Evolutionary conservation across 2,888 invertebrate genomes (phyloP), one percentile per base, ranked within the genome.

Genomic region (Thereva unica): DNA sequence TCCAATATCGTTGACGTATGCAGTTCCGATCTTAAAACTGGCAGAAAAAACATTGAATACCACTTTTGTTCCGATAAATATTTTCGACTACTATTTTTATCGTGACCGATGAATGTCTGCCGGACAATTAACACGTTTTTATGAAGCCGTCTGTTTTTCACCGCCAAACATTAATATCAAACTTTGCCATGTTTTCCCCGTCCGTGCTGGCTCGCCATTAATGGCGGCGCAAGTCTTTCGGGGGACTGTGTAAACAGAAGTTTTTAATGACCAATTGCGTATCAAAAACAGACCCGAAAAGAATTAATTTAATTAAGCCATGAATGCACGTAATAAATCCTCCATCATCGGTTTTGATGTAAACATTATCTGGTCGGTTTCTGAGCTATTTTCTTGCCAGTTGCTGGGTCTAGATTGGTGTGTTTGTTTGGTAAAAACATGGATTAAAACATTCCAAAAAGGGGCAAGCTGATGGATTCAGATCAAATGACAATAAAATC

Each of bases 71-170:
- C n/a, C 47, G 2, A n/a, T 10, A 23, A 23, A 23, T 23, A 23
- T 23, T 23, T 23, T 23, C 23, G 23, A 23, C 47, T 2, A 23
- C 47, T 2, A 5, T 9, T 5, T 5, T 47, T 47, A 47, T 12
- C 9, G 10, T 10, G 53, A 53, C 12, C 35, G 9, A 6, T 38
- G 53, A 37, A 38, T 53, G 37, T 53, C 7, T 53, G n/a, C 53
- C 37, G 9, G 5, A 34, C 53, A 53, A 53, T 53, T 53, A 53
- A 53, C 53, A 53, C 53, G 10, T 53, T 53, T 53, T 53, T 53
- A 53, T 53, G 37, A 38, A 53, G 37, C 52, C n/a, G 44, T 44
- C n/a, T 44, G 53, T 7, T 53, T 10, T n/a, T 38, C 38, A 34
- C 7, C 37, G 37, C 23, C 5, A 12, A 53, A 23, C 23, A 23